phyloP scores from a whole-genome alignment of 2,888 invertebrate genomes.

The Marasmarcha lunaedactyla region DNA sequence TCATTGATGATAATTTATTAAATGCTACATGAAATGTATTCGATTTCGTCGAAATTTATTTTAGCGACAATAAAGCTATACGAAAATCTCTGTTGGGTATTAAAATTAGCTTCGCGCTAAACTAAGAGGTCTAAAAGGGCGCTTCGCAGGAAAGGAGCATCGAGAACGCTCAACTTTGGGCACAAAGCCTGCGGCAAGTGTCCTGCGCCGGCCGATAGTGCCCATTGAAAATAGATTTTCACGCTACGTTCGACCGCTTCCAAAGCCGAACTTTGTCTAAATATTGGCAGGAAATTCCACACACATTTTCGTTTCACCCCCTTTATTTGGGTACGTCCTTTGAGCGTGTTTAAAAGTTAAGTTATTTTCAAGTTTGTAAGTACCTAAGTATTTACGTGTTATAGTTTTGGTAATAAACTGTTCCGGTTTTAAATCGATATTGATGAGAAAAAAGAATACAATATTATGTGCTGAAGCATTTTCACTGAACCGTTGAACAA shows the following conservation, averaged over 20 bases:
- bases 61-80: not conserved
- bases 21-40: constrained; percentile 10
- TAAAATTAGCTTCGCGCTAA: constrained; percentile 63
- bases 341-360: constrained; percentile 1
- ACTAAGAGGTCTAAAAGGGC: constrained; percentile 46
- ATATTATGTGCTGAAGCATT: not conserved
- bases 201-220: constrained; percentile 61
- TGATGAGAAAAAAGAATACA: too few relatives aligned
- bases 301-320: constrained; percentile 19
- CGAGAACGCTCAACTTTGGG: constrained; percentile 50
- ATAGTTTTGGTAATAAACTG: not conserved
- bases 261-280: constrained; percentile 50
- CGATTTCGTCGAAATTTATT: not conserved
- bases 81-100: constrained; percentile 62
- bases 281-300: constrained; percentile 31
- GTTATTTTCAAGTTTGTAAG: not conserved
- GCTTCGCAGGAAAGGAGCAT: constrained; percentile 43
- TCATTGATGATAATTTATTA: constrained; percentile 20
- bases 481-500: constrained; percentile 40
- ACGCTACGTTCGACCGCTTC: constrained; percentile 51
- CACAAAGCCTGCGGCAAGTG: constrained; percentile 56
- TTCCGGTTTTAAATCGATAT: too few relatives aligned
- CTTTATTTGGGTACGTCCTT: constrained; percentile 1
- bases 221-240: constrained; percentile 69
- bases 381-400: not conserved